A percentile compares a stretch with the other conserved stretches of the same genome.
Evolutionary conservation across 2,888 invertebrate genomes (phyloP).

Genomic region (Sabellastarte sp.): DNA sequence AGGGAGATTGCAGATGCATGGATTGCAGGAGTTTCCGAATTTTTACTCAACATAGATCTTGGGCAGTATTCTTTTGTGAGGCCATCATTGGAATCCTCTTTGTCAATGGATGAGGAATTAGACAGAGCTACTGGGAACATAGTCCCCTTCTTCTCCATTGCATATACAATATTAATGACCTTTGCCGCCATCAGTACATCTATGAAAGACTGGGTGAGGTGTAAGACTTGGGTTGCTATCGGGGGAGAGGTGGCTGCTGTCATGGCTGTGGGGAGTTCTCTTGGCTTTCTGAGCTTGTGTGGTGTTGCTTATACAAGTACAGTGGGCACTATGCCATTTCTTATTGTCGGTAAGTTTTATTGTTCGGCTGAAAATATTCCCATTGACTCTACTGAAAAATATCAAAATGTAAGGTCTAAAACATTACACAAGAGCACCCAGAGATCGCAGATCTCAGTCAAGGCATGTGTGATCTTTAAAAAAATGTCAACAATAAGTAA

Average conservation of each 20-base stretch:
- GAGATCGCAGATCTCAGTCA: too few species aligned
- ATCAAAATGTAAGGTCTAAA: too few species aligned
- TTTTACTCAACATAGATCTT: not conserved
- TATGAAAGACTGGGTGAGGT: not conserved
- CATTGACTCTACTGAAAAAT: too few species aligned
- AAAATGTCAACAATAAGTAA: too few species aligned
- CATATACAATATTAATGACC: not conserved
- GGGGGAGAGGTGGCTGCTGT: not conserved
- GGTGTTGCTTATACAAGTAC: not conserved
- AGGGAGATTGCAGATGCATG: not conserved
- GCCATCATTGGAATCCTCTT: not conserved
- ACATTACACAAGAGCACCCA: too few species aligned
- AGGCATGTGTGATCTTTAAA: too few species aligned
- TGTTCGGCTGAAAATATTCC: too few species aligned
- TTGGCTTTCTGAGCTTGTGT: not conserved
- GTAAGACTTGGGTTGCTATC: not conserved
- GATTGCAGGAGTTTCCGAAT: not conserved
- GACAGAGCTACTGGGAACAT: not conserved
- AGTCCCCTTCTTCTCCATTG: not conserved
- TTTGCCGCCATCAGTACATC: not conserved
- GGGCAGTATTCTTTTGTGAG: too few species aligned
- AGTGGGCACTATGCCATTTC: not conserved
- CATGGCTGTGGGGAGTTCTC: not conserved
- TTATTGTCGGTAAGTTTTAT: not conserved
- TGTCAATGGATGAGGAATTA: not conserved